Percentiles rank a stretch among this genome's conserved stretches.
Conservation (phyloP, 2,113 vertebrate species). For the Puffinus mauretanicus region DNA sequence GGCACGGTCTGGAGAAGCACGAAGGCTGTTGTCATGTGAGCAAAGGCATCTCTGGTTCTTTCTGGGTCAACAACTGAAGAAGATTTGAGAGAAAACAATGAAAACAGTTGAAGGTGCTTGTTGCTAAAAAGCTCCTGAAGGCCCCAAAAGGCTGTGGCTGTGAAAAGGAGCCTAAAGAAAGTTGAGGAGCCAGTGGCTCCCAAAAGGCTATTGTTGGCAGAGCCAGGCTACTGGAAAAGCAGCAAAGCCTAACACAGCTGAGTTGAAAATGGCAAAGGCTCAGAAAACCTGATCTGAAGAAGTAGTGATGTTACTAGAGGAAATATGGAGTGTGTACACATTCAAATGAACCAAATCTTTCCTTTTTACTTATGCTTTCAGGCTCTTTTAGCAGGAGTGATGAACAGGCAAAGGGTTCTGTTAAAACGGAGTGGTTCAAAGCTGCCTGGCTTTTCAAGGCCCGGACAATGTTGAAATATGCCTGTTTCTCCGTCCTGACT, state of each 20-base stretch:
- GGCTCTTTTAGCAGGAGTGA: not conserved
- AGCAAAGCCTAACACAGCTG: not conserved
- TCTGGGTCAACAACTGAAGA: not conserved
- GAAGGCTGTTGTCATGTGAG: not conserved
- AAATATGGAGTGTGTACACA: not conserved
- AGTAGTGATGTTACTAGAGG: not conserved
- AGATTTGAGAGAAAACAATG: not conserved
- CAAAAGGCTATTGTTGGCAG: not conserved
- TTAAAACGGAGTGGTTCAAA: not conserved
- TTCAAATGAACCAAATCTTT: not conserved
- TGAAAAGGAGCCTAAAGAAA: not conserved
- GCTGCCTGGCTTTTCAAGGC: not conserved
- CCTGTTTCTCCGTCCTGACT: not conserved
- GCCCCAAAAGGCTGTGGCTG: not conserved
- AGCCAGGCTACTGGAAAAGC: not conserved
- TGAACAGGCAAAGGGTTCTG: not conserved
- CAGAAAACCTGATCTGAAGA: not conserved
- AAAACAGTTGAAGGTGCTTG: not conserved
- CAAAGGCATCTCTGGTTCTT: not conserved
- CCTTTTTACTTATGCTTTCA: not conserved
- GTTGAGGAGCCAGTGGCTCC: not conserved
- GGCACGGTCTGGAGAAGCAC: not conserved
- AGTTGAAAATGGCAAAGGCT: not conserved
- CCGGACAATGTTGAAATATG: not conserved
- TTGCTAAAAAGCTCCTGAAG: not conserved